These are phyloP conservation scores for Apamea epomidion DNA, from an alignment of 2,888 invertebrate genomes.

Conservation along the genomic window DNA sequence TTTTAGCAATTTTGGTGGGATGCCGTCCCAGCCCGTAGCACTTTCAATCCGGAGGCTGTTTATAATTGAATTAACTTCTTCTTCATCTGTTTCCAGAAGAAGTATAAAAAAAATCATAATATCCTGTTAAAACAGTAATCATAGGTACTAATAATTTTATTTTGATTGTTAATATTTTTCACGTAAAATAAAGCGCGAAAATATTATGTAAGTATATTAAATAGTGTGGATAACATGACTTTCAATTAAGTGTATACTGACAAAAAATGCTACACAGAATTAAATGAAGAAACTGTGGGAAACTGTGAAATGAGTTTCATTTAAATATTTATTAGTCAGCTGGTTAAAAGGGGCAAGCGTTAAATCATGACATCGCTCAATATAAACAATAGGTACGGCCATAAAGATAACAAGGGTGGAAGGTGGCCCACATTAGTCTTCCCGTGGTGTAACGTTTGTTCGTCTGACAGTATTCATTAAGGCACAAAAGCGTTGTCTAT, in stretches of 20 bases:
- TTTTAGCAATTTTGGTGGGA: too few relatives aligned
- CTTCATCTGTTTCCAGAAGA: too few relatives aligned
- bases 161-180: background rate
- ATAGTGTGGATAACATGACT: too few relatives aligned
- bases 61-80: too few relatives aligned
- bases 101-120: background rate
- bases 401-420: constrained; percentile 84
- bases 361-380: constrained; percentile 80
- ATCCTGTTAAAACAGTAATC: background rate
- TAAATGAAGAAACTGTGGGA: background rate
- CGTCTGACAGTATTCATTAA: constrained; percentile 87
- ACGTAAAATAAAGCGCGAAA: background rate
- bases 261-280: background rate
- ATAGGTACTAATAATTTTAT: too few relatives aligned
- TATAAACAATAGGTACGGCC: constrained; percentile 80
- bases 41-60: too few relatives aligned
- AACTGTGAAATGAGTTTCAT: constrained; percentile 18
- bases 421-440: constrained; percentile 84
- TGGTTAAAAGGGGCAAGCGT: constrained; percentile 56
- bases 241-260: background rate
- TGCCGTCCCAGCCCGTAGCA: too few relatives aligned
- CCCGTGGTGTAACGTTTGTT: constrained; percentile 80
- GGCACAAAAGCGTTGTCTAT: constrained; percentile 86
- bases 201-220: background rate
- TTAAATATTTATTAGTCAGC: constrained; percentile 50